Evolutionary conservation across 2,888 invertebrate species (phyloP).

Genomic region (Orthonevra nobilis): DNA sequence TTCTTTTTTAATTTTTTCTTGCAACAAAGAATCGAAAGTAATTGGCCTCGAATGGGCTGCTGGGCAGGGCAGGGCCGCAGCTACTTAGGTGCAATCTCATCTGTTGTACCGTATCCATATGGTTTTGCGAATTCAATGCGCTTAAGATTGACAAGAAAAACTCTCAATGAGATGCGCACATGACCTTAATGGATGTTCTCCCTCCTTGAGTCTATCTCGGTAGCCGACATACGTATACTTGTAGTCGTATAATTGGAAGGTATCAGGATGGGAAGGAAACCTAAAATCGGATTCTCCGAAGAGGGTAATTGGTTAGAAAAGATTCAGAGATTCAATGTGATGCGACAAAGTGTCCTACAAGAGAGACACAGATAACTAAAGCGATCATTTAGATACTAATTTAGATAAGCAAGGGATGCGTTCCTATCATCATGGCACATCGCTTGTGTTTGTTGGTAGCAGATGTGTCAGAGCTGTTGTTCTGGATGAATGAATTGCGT

Average conservation of each 20-base stretch:
- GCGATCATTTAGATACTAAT: constrained; percentile 62
- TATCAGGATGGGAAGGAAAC: background rate
- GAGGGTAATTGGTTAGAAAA: constrained; percentile 58
- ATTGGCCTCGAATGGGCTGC: constrained; percentile 53
- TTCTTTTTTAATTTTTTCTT: constrained; percentile 3
- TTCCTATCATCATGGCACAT: no score
- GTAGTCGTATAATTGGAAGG: no score
- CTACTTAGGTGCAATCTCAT: constrained; percentile 43
- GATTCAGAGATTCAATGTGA: constrained; percentile 7
- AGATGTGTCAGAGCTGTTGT: constrained; percentile 31
- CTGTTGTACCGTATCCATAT: constrained; percentile 13
- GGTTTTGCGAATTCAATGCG: constrained; percentile 48
- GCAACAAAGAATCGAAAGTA: constrained; percentile 56
- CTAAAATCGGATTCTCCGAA: no score
- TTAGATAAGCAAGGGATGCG: constrained; percentile 50
- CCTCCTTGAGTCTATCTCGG: constrained; percentile 30
- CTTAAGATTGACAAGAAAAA: constrained; percentile 32
- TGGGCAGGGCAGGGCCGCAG: constrained; percentile 31
- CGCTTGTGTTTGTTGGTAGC: constrained; percentile 21
- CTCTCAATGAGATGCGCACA: constrained; percentile 8
- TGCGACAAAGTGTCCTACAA: constrained; percentile 21
- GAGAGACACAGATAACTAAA: constrained; percentile 42
- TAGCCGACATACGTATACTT: constrained; percentile 42
- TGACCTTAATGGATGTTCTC: constrained; percentile 30
- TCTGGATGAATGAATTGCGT: background rate